Evolutionary conservation across 2,888 invertebrate genomes (phyloP).

Genomic region (Perizoma affinitatum): DNA sequence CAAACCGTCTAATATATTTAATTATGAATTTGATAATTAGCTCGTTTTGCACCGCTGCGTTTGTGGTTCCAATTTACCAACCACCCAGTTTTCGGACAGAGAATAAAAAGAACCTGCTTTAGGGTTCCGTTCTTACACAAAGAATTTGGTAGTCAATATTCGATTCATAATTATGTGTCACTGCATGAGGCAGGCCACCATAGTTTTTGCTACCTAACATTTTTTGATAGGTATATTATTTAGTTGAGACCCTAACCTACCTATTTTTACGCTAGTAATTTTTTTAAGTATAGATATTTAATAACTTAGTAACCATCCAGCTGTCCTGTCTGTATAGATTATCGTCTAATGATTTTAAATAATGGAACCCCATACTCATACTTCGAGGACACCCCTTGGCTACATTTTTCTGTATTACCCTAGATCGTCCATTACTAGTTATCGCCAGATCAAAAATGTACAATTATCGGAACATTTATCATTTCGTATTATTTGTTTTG

Average conservation of each 20-base stretch:
- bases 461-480: constrained; percentile 76
- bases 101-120: constrained; percentile 31
- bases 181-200: no score
- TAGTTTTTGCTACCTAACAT: no score
- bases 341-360: no score
- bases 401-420: constrained; percentile 25
- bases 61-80: constrained; percentile 28
- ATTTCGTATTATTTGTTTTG: constrained; percentile 74
- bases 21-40: constrained; percentile 76
- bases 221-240: no score
- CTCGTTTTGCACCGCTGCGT: constrained; percentile 52
- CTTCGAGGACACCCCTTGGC: constrained; percentile 10
- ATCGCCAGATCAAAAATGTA: constrained; percentile 60
- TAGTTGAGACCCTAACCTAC: no score
- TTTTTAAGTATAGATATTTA: no score
- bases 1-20: constrained; percentile 57
- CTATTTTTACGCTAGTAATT: no score
- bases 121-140: constrained; percentile 21
- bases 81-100: constrained; percentile 36
- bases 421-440: constrained; percentile 37
- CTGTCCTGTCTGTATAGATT: no score
- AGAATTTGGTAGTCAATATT: neutral
- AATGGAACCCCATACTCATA: constrained; percentile 19
- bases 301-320: no score
- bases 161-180: neutral